phyloP scores from a whole-genome alignment of 2,113 vertebrate genomes.

The Clinocottus analis region DNA sequence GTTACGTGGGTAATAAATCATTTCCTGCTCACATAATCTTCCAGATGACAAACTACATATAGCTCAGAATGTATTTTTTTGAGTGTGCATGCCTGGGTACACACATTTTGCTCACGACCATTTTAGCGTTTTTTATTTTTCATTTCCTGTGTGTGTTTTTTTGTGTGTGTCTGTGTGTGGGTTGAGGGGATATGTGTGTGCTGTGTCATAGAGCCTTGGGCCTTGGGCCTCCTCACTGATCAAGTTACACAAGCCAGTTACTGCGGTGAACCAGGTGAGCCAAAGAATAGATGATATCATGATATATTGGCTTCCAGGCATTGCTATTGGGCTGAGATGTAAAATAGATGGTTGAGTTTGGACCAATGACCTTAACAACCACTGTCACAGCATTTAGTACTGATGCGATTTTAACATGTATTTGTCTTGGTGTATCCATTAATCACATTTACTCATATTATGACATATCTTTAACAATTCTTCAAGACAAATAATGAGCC shows the following conservation, averaged over 20 bases:
- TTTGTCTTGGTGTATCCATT: background rate
- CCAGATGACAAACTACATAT: slow-evolving; percentile 57
- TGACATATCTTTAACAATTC: background rate
- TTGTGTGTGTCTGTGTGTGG: background rate
- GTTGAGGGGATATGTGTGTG: slow-evolving; percentile 40
- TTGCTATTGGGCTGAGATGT: slow-evolving; percentile 6
- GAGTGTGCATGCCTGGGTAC: background rate
- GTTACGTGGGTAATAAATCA: slow-evolving; percentile 57
- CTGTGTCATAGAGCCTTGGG: slow-evolving; percentile 44
- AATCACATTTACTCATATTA: background rate
- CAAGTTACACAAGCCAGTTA: slow-evolving; percentile 58
- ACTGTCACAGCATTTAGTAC: background rate
- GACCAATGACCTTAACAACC: background rate
- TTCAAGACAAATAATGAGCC: background rate
- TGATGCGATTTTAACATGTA: background rate
- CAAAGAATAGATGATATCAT: slow-evolving; percentile 39
- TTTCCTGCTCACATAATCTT: slow-evolving; percentile 57
- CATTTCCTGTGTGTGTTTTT: slow-evolving; percentile 38
- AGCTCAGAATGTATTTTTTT: slow-evolving; percentile 54
- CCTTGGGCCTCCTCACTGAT: slow-evolving; percentile 63
- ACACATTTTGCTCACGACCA: slow-evolving; percentile 17
- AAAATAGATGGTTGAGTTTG: slow-evolving; percentile 5
- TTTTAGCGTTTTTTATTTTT: slow-evolving; percentile 37
- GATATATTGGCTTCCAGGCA: slow-evolving; percentile 27
- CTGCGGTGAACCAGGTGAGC: slow-evolving; percentile 63